Percentiles rank a stretch among this genome's conserved stretches.
Evolutionary conservation across 1,140 invertebrate species (phyloP).

Genomic region (Plutomurus gul): DNA sequence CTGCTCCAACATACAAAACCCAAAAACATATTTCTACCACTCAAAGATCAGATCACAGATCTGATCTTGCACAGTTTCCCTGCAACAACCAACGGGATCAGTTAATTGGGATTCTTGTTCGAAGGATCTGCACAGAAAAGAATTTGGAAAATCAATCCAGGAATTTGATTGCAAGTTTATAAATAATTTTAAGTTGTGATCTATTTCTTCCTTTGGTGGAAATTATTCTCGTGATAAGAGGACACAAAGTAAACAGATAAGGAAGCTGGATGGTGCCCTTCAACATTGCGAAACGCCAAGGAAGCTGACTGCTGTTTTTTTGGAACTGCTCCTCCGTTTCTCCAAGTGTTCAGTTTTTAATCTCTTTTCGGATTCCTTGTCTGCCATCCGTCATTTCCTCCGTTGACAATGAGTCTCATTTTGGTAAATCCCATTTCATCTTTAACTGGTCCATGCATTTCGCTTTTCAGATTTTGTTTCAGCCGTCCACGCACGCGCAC

Average conservation of each 20-base stretch:
- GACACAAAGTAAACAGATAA: background rate
- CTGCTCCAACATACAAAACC: background rate
- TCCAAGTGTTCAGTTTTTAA: background rate
- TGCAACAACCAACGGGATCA: too few species aligned
- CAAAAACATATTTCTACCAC: background rate
- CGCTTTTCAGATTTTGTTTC: too few species aligned
- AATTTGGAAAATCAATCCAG: background rate
- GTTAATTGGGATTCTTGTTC: too few species aligned
- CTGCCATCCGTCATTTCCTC: background rate
- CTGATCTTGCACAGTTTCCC: too few species aligned
- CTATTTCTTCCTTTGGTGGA: slow-evolving; percentile 3
- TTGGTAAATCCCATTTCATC: background rate
- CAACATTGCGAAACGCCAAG: background rate
- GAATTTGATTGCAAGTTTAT: background rate
- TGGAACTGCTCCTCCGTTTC: background rate
- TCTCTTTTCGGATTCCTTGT: background rate
- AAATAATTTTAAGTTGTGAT: background rate
- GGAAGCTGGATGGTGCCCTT: slow-evolving; percentile 17
- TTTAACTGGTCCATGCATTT: too few species aligned
- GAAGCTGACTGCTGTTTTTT: background rate
- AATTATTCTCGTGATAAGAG: background rate
- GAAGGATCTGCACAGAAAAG: background rate
- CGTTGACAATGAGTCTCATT: slow-evolving; percentile 14
- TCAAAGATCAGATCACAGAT: background rate
- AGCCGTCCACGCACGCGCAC: too few species aligned